A percentile compares a stretch with the other conserved stretches of the same genome.
These are phyloP conservation scores for Sphyrna mokarran DNA, from an alignment of 2,113 vertebrate species.

Conservation along the genomic window DNA sequence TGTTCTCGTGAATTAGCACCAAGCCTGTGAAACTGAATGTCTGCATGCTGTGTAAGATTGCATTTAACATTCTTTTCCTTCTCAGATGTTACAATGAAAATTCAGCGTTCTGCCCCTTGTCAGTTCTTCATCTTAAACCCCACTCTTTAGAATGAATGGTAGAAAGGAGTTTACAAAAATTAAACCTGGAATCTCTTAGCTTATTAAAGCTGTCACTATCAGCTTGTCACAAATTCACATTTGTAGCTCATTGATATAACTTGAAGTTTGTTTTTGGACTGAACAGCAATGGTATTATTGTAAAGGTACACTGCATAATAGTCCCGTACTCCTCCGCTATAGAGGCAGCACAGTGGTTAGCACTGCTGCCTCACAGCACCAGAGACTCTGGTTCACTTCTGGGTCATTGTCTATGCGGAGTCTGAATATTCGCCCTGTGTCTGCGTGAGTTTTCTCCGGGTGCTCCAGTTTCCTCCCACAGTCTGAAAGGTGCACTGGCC, in stretches of 20 bases:
- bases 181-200: background rate
- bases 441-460: too few relatives aligned
- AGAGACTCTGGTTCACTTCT: too few relatives aligned
- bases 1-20: background rate
- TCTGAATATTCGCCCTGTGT: too few relatives aligned
- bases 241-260: background rate
- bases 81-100: conserved; percentile 7
- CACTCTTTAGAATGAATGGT: background rate
- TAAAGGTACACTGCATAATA: background rate
- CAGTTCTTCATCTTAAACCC: background rate
- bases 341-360: too few relatives aligned
- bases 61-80: background rate
- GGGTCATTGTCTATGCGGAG: too few relatives aligned
- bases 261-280: background rate
- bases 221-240: background rate
- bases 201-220: background rate
- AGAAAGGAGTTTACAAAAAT: background rate
- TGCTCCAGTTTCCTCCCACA: too few relatives aligned
- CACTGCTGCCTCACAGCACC: too few relatives aligned
- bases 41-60: background rate
- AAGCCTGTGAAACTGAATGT: conserved; percentile 9
- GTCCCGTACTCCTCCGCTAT: too few relatives aligned
- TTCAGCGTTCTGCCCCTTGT: background rate
- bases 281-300: background rate
- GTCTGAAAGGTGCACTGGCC: too few relatives aligned